phyloP scores from a whole-genome alignment of 2,113 vertebrate genomes.

The Mirounga angustirostris region DNA sequence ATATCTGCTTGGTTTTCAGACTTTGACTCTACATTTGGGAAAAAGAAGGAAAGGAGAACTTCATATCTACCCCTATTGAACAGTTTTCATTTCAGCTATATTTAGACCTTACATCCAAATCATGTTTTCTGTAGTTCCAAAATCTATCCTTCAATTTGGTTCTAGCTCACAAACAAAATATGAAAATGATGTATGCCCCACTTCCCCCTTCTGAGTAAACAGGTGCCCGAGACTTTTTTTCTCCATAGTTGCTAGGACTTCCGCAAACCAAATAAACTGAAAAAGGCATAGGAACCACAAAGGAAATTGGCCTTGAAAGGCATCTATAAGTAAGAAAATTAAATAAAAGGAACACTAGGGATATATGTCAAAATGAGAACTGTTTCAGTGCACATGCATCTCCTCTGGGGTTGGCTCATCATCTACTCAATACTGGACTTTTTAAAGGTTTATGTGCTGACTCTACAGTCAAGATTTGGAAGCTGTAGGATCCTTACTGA shows the following conservation, averaged over 20 bases:
- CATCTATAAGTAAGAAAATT: background rate
- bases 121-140: background rate
- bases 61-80: background rate
- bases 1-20: background rate
- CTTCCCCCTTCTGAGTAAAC: background rate
- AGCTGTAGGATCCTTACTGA: background rate
- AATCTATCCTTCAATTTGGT: background rate
- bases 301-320: background rate
- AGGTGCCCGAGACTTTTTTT: background rate
- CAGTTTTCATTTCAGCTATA: background rate
- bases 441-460: background rate
- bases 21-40: background rate
- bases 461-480: background rate
- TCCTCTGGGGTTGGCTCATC: background rate
- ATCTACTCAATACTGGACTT: background rate
- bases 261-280: background rate
- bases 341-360: background rate
- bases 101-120: background rate
- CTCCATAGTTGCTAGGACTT: background rate
- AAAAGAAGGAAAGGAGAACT: background rate
- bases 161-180: background rate
- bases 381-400: background rate
- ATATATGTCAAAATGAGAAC: background rate
- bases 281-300: background rate
- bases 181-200: background rate